Conservation (phyloP, 2,113 vertebrate genomes). For the Nycticorax nycticorax region DNA sequence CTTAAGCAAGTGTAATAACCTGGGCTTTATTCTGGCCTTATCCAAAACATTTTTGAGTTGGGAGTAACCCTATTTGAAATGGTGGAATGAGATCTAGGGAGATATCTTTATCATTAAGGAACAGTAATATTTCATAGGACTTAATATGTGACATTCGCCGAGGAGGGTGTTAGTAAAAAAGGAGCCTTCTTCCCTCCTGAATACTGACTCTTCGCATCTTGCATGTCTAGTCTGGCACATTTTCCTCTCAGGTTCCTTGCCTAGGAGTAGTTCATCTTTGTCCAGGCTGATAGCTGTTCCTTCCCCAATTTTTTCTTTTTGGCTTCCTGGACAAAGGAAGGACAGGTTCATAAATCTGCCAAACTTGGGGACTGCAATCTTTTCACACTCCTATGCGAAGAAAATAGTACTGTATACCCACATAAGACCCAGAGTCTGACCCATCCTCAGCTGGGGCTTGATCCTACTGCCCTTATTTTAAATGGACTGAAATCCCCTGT, state of each 20-base stretch:
- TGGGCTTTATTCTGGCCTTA: background rate
- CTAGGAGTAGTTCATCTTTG: background rate
- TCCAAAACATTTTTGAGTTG: background rate
- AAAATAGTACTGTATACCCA: background rate
- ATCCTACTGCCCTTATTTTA: background rate
- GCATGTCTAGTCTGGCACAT: background rate
- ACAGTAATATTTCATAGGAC: background rate
- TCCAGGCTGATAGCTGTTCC: background rate
- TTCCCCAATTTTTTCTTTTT: background rate
- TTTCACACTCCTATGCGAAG: background rate
- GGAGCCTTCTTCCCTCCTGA: background rate
- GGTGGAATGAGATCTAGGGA: background rate
- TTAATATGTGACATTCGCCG: background rate
- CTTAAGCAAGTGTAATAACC: background rate
- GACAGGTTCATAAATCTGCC: background rate
- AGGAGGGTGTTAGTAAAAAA: background rate
- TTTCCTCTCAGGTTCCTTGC: background rate
- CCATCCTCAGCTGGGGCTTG: background rate
- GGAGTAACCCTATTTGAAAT: background rate
- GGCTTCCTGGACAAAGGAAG: background rate
- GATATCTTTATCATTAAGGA: background rate
- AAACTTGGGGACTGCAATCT: background rate
- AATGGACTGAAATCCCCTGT: background rate
- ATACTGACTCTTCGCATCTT: background rate
- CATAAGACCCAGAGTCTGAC: background rate